Conservation (phyloP, 1,140 invertebrate genomes). For the Drosophila erecta region DNA sequence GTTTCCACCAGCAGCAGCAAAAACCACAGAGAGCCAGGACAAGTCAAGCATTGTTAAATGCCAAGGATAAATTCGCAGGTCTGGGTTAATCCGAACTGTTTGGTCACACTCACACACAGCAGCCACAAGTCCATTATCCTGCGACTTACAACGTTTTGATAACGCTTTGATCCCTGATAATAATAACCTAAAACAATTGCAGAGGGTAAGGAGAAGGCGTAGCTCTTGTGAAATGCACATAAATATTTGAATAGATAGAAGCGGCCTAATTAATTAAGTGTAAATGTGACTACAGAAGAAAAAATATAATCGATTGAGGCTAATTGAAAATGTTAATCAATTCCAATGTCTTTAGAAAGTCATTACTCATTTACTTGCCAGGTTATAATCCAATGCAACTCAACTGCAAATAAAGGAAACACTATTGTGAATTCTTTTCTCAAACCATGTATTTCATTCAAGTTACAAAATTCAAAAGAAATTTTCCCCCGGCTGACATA, state of each 20-base stretch:
- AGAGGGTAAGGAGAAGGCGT: background rate
- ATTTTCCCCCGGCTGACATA: no score
- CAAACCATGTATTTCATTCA: no score
- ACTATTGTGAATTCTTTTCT: background rate
- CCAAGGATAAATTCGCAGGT: constrained; percentile 63
- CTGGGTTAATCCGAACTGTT: constrained; percentile 34
- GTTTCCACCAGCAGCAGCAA: constrained; percentile 23
- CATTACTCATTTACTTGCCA: background rate
- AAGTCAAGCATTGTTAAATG: constrained; percentile 68
- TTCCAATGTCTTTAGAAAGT: no score
- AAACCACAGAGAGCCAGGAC: constrained; percentile 23
- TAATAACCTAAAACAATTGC: constrained; percentile 39
- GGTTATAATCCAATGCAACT: background rate
- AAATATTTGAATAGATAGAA: background rate
- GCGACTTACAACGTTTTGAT: constrained; percentile 38
- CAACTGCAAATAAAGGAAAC: constrained; percentile 7
- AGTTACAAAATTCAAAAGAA: no score
- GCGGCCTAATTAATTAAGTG: constrained; percentile 13
- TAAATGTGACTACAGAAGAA: background rate
- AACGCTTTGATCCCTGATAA: constrained; percentile 40
- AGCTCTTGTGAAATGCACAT: constrained; percentile 7
- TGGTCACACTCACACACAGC: constrained; percentile 23
- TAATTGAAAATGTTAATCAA: background rate
- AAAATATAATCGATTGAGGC: background rate
- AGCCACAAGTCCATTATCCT: constrained; percentile 47